A percentile compares a stretch with the other conserved stretches of the same genome.
Evolutionary conservation across 2,888 invertebrate species (phyloP).

Genomic region (Spicauda simplicius): DNA sequence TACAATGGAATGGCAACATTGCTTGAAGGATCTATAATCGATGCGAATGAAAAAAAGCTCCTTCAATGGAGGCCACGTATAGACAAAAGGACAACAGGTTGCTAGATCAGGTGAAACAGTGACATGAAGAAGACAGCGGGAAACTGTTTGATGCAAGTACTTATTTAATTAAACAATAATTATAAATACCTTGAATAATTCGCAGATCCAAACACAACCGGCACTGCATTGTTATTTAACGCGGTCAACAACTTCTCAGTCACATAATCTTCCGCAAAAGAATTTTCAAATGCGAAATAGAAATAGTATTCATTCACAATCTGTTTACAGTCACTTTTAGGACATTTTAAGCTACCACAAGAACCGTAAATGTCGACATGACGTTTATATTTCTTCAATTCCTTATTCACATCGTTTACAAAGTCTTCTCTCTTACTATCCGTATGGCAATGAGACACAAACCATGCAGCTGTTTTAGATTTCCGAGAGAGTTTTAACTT

Average conservation of each 20-base stretch:
- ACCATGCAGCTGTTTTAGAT: slow-evolving; percentile 44
- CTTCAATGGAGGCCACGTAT: no score
- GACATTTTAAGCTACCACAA: slow-evolving; percentile 53
- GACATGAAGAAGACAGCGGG: no score
- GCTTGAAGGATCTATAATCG: no score
- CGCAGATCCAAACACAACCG: slow-evolving; percentile 87
- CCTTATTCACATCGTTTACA: not conserved
- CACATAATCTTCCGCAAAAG: slow-evolving; percentile 47
- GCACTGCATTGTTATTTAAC: slow-evolving; percentile 51
- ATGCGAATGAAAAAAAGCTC: no score
- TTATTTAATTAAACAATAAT: no score
- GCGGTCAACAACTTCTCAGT: slow-evolving; percentile 52
- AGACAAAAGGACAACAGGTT: no score
- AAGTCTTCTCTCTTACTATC: no score
- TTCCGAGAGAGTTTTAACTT: no score
- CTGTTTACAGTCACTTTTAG: slow-evolving; percentile 44
- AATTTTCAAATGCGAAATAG: slow-evolving; percentile 64
- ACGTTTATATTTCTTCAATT: slow-evolving; percentile 48
- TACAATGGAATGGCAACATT: no score
- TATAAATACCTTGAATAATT: slow-evolving; percentile 75
- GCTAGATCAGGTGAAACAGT: no score
- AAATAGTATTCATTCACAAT: slow-evolving; percentile 58
- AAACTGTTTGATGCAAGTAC: no score
- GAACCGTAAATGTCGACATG: slow-evolving; percentile 55
- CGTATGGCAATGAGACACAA: slow-evolving; percentile 49